Evolutionary conservation across 2,113 vertebrate genomes (phyloP), one percentile per base, ranked within the genome.

Genomic region (Tympanuchus pallidicinctus): DNA sequence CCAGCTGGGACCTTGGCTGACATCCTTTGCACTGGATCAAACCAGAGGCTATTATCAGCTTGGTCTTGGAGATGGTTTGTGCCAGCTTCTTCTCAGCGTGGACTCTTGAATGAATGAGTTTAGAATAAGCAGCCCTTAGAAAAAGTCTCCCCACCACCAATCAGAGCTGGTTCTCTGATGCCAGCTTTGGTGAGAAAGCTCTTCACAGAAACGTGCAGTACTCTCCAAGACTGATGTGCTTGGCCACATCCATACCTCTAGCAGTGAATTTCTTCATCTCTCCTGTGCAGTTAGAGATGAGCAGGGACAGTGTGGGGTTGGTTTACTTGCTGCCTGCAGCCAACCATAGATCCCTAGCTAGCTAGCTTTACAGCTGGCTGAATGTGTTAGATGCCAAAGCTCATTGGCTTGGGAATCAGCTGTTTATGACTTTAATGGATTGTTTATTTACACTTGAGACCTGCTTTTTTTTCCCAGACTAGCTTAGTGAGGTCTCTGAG

Each of bases 1-100:
- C 60, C 82, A 94, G 85, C 69, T 88, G 76, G 91, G 79, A 45
- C 65, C 61, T 93, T 92, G 94, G 91, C 82, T 88, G 72, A 66
- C 38, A 47, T 71, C 32, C 38, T 76, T 25, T 54, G 17, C 28
- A 56, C 78, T 71, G 79, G 56, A 91, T 93, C 28, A 88, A 67
- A 64, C 56, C 56, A 88, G 45, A 80, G 38, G 56, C 88, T 89
- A 42, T 90, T 93, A 88, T 60, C 83, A 96, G 69, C 43, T 80
- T 81, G 45, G 45, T 63, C 82, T 82, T n/a, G 12, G 47, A 79
- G 43, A 9, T 70, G n/a, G 14, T 34, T 88, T 80, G 42, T 92
- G 82, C 75, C 95, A 95, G 18, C 72, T 88, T 9, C 56, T 85
- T 64, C 65, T 74, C 85, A 91, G 72, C 67, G 86, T 75, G 32